These are phyloP conservation scores for Heterocephalus glaber DNA, from an alignment of 2,113 vertebrate genomes.

Conservation along the genomic window DNA sequence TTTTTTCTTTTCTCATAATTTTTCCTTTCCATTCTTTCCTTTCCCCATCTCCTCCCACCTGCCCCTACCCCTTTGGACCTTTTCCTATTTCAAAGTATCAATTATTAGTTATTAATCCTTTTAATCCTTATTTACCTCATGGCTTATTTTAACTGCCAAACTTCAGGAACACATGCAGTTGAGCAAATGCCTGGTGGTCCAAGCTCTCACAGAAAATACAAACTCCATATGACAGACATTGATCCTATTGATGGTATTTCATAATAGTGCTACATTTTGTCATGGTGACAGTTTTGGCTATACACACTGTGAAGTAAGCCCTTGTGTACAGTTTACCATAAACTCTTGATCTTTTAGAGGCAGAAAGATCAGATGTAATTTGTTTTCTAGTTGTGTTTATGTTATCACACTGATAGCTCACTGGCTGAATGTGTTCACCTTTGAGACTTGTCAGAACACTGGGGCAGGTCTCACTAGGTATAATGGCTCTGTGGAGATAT, in stretches of 20 bases:
- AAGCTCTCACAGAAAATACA: neutral
- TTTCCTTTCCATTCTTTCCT: too few species aligned
- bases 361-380: neutral
- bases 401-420: rapidly evolving
- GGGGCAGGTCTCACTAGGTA: neutral
- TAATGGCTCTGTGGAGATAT: neutral
- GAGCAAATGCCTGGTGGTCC: neutral
- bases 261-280: neutral
- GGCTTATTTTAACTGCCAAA: neutral
- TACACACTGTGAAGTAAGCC: neutral
- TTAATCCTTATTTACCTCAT: too few species aligned
- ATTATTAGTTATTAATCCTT: too few species aligned
- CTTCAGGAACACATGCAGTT: too few species aligned
- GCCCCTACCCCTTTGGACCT: too few species aligned
- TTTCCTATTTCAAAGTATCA: too few species aligned
- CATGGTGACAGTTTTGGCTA: neutral
- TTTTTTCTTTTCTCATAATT: too few species aligned
- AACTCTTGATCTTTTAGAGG: neutral
- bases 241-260: neutral
- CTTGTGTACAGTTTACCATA: neutral
- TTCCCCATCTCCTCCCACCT: too few species aligned
- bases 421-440: neutral
- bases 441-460: neutral
- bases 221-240: neutral
- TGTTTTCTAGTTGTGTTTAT: neutral